Conservation (phyloP, 2,113 vertebrate genomes). For the Cyphomyrus discorhynchus region DNA sequence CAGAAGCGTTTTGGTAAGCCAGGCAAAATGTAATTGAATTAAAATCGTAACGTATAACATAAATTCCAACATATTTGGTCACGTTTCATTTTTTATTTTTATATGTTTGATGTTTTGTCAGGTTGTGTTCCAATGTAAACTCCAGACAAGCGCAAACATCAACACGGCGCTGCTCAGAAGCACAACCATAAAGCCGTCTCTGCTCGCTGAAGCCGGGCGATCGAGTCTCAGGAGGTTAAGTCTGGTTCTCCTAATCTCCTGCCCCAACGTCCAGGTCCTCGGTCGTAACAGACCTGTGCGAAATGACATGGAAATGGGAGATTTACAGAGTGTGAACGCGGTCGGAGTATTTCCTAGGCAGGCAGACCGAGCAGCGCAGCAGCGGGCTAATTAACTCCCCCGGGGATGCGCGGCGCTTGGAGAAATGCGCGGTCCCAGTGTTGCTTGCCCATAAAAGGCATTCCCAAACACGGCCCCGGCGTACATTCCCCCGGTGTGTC, state of each 20-base stretch:
- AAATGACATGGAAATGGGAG: constrained; percentile 76
- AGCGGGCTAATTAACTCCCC: constrained; percentile 86
- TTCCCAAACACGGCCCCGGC: constrained; percentile 85
- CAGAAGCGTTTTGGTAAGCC: not conserved
- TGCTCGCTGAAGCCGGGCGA: constrained; percentile 27
- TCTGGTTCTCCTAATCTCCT: constrained; percentile 36
- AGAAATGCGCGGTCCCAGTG: constrained; percentile 73
- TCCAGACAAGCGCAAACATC: constrained; percentile 12
- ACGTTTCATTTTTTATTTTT: not conserved
- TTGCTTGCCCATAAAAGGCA: constrained; percentile 70
- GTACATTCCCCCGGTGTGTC: constrained; percentile 74
- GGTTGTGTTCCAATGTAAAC: not conserved
- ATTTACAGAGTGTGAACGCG: constrained; percentile 90
- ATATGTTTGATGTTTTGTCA: not conserved
- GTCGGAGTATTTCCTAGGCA: constrained; percentile 83
- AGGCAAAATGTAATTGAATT: not conserved
- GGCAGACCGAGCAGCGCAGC: constrained; percentile 74
- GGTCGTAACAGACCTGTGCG: constrained; percentile 74
- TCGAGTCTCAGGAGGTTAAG: constrained; percentile 24
- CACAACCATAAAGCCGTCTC: constrained; percentile 17
- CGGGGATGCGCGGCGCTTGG: constrained; percentile 69
- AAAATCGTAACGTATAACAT: not conserved
- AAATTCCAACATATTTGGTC: not conserved
- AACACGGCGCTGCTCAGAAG: constrained; percentile 7
- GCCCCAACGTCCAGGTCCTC: constrained; percentile 40